Conservation (phyloP, 1,140 invertebrate genomes). For the Temnothorax curvispinosus region DNA sequence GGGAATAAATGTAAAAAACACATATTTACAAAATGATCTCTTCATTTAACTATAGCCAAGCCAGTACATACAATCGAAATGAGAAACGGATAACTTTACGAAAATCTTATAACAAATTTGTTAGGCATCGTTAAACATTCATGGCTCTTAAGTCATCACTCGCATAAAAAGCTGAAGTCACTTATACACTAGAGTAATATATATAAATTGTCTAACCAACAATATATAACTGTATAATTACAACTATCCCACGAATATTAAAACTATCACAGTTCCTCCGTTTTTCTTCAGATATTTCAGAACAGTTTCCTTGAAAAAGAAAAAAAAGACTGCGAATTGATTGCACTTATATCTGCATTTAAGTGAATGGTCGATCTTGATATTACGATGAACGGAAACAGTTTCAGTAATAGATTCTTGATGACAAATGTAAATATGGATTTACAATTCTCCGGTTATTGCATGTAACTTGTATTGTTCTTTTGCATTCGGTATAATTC, state of each 20-base stretch:
- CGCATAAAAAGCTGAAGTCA: slow-evolving; percentile 32
- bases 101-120: slow-evolving; percentile 39
- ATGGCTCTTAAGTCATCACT: slow-evolving; percentile 24
- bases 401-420: background rate
- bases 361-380: background rate
- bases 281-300: background rate
- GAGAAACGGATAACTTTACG: background rate
- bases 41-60: slow-evolving; percentile 39
- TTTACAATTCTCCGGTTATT: slow-evolving; percentile 25
- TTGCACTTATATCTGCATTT: background rate
- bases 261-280: slow-evolving; percentile 48
- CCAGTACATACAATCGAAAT: slow-evolving; percentile 24
- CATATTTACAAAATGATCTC: slow-evolving; percentile 33
- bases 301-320: background rate
- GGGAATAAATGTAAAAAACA: background rate
- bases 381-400: background rate
- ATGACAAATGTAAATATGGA: slow-evolving; percentile 6
- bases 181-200: slow-evolving; percentile 46
- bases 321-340: background rate
- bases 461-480: slow-evolving; percentile 40
- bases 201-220: slow-evolving; percentile 43
- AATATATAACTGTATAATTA: slow-evolving; percentile 24
- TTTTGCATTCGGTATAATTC: slow-evolving; percentile 37
- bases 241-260: slow-evolving; percentile 31
- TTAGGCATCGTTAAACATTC: slow-evolving; percentile 34